Evolutionary conservation across 2,888 invertebrate species (phyloP), one percentile per base, ranked within the genome.

Genomic region (Phyllotreta cruciferae): DNA sequence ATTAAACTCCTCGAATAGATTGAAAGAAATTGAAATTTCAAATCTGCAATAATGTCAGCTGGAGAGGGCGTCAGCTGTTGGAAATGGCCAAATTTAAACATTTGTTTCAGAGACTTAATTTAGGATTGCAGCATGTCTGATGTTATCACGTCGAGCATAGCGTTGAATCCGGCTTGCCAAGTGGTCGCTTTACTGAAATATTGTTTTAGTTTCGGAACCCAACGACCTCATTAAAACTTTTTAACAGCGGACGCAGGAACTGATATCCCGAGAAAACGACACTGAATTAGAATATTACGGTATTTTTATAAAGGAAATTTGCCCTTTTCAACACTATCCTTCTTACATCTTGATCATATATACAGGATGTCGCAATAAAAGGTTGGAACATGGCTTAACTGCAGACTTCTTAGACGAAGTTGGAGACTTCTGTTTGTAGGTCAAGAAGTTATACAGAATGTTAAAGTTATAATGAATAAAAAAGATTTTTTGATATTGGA

Each of bases 21-120:
- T 52, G 52, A 52, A 37, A 37, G 38, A 47, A 56, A 54, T 35
- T 45, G 58, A 64, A 64, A 60, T 67, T 60, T 67, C 41, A 62
- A 68, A 68, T 71, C 64, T 60, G 62, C 61, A 71, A 68, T 63
- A 24, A 44, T 66, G 70, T 70, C 71, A 71, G 71, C 69, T 71
- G 67, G 57, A 57, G 58, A 62, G 39, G 39, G 69, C 67, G 70
- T 68, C 70, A 70, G 70, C 68, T 70, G 70, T 61, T 36, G 39
- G 13, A 54, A 69, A 70, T 66, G 66, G 68, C 53, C 60, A 62
- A 71, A 70, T 68, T 71, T 70, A 68, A 71, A 69, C 71, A 71
- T 70, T 71, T 68, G 68, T 65, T 68, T 63, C 63, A 67, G 66
- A 61, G 67, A 69, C 68, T 69, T 70, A 69, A 71, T 70, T 67